Base-by-base conservation (phyloP, 2,888 invertebrate species). In the Scaptomyza caliginosa region DNA sequence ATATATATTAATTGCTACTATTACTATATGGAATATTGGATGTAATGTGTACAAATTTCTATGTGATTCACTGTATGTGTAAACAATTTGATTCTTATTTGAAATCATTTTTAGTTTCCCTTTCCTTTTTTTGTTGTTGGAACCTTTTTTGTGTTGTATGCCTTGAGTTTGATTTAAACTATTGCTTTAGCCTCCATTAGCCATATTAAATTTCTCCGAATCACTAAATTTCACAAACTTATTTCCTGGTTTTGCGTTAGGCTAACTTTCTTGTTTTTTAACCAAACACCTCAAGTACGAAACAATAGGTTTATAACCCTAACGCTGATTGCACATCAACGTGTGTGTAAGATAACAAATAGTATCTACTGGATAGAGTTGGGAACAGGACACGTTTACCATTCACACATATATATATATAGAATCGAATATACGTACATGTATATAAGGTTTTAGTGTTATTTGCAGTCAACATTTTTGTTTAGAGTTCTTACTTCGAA, bases 21-120 rank as follows among this genome's bases (percentile, higher is more conserved):
- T 57, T 74, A 81, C 63, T 82, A 83, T 85, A 86, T 79, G 71
- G 68, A 80, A 82, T 89, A 89, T 89, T 89, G 90, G 89, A 89
- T 89, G 89, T 90, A 77, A 80, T 90, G 89, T 89, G 89, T 89
- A 81, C 66, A 88, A 88, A 89, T 85, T 89, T 89, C 84, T 86
- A 89, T 89, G 89, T 89, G 89, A 89, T 89, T 90, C 89, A 89
- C 89, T 90, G 90, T 90, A 88, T 90, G 88, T 89, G 89, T 85
- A 84, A 77, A 77, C 52, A 71, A 70, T 72, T 69, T 67, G 58
- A 77, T 72, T 59, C 60, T 45, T 56, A 4, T 36, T 67, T 74
- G 19, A 34, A 57, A 38, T 70, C 26, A 42, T 49, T 62, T 60
- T 55, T 8, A 11, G 13, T 67, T 55, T 10, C 8, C 0, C 39